Base-by-base conservation (phyloP, 2,888 invertebrate species). In the Leptodirus hochenwartii region DNA sequence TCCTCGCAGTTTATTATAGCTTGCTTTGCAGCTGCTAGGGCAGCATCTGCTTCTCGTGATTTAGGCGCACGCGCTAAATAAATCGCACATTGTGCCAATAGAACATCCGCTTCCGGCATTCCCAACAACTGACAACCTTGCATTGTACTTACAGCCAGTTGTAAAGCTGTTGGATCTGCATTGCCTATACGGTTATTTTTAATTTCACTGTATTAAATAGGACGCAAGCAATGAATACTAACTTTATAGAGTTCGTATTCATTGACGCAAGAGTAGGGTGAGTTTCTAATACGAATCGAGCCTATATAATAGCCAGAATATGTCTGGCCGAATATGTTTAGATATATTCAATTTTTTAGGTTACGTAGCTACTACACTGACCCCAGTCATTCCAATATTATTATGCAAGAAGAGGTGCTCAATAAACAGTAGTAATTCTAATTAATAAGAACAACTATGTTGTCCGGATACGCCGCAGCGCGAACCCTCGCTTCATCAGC, bases 91-190 rank as follows among this genome's bases (percentile, higher is more conserved):
- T 84, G 80, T 9, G 76, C 78, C 15, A 85, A 51, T 29, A 79
- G 53, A 8, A 80, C 73, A 48, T 79, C 76, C 43, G 76, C 71
- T 45, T 84, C 84, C 0, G 82, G 82, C 77, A 74, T 75, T 5
- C 84, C 84, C 22, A 84, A 56, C 36, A 76, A 60, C 48, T 81
- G 78, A 44, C 80, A 80, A 2, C 76, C 80, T 41, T 80, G 75
- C 59, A 77, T 66, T 17, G 80, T 73, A 4, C 77, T 63, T 3
- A 81, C 69, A 1, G 82, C 76, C 41, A 75, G 58, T 17, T 61
- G 63, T 23, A 78, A 39, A 1, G 76, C 76, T 37, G 53, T 59
- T 1, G 68, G 67, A 49, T 74, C 71, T 2, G 65, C 75, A 41
- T 78, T 54, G 22, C 75, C 76, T 75, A n/a, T n/a, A n/a, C n/a